Evolutionary conservation across 2,797 vertebrate genomes (phyloP), one percentile per base, ranked within the genome.

Genomic region (Malacoctenus gilli): DNA sequence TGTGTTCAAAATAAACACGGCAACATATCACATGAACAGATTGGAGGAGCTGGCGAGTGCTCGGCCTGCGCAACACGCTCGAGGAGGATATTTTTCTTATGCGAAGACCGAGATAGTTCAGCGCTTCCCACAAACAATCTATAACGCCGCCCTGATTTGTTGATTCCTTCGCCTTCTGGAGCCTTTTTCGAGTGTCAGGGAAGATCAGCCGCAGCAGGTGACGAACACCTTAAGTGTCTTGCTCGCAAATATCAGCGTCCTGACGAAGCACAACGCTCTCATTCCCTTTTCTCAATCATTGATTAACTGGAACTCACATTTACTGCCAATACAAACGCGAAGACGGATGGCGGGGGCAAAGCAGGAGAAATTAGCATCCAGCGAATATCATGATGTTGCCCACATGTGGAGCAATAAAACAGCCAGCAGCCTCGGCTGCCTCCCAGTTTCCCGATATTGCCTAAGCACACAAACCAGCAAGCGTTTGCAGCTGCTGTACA

Each of bases 351-450:
- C 51, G 20, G 59, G 41, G n/a, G 31, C 34, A 4, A 1, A 44
- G 31, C 21, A 4, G 42, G 40, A 37, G 46, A 67, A 59, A 82
- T 81, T 77, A 82, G 60, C 80, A 83, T 77, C 70, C 50, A 34
- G 78, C 61, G 38, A 79, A 68, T 68, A 67, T 48, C 76, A 63
- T 57, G 56, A 87, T 70, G 70, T 62, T 63, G 66, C 65, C 68
- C 66, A 42, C 76, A 77, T 60, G 76, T 72, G 15, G 78, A 79
- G 82, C 80, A 66, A 80, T 77, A 60, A 82, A 76, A 82, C 78
- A 83, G 69, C 61, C 50, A 35, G 78, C 22, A 39, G 64, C 62
- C 80, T 47, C 68, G 18, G 76, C 65, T 31, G 36, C 68, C 63
- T 60, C 57, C 9, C 44, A 11, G 60, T 44, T 42, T 52, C 46